phyloP scores from a whole-genome alignment of 2,113 vertebrate species.

The Calyptomena viridis region DNA sequence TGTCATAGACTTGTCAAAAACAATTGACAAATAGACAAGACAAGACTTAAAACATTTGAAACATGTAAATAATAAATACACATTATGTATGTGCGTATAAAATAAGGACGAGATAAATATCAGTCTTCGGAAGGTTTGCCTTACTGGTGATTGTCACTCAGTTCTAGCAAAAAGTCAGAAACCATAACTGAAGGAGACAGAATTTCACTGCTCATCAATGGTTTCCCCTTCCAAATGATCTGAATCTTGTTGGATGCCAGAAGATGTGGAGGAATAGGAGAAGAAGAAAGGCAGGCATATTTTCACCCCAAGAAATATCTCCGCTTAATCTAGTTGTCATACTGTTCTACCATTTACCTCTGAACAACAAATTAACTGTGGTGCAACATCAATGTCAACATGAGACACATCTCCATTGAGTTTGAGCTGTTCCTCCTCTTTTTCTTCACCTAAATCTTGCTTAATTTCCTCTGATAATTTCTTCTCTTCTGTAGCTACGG shows the following conservation, averaged over 20 bases:
- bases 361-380: conserved; percentile 98
- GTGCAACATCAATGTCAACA: conserved; percentile 83
- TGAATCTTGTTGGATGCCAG: conserved; percentile 50
- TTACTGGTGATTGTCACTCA: conserved; percentile 53
- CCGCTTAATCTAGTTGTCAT: conserved; percentile 50
- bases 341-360: conserved; percentile 91
- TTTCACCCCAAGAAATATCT: conserved; percentile 53
- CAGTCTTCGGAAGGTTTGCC: conserved; percentile 31
- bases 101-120: background rate
- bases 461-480: conserved; percentile 60
- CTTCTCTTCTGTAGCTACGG: conserved; percentile 58
- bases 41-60: conserved; percentile 47
- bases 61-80: conserved; percentile 55
- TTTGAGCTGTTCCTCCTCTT: conserved; percentile 77
- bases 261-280: conserved; percentile 64
- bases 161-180: conserved; percentile 62
- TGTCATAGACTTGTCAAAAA: conserved; percentile 29
- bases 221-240: conserved; percentile 57
- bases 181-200: conserved; percentile 60
- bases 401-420: conserved; percentile 89
- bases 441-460: conserved; percentile 61
- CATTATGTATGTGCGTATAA: background rate
- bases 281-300: conserved; percentile 72
- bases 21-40: conserved; percentile 61
- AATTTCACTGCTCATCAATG: conserved; percentile 54